Evolutionary conservation across 2,113 vertebrate species (phyloP), one percentile per base, ranked within the genome.

Genomic region (Ameiurus melas): DNA sequence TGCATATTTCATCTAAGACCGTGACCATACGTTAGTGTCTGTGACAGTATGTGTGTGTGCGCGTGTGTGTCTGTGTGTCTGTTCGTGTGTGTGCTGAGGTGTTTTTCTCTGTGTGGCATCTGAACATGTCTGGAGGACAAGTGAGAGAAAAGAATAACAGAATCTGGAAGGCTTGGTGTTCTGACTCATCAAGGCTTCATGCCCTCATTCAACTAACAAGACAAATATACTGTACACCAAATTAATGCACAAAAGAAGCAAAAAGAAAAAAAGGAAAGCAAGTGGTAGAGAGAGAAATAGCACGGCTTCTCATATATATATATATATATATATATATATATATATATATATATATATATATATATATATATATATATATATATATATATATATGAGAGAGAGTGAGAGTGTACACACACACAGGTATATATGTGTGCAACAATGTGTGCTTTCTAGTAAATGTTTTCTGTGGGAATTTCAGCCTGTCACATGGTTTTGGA

Each of bases 161-260:
- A 85, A 89, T 84, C 43, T 84, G 58, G 77, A 85, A 47, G 57
- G 25, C 60, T 79, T 78, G n/a, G 14, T 85, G 58, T 85, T 84
- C 62, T 80, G 77, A n/a, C 75, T 89, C 83, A 89, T 71, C 47
- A 58, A 57, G 84, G 77, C 75, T 81, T 73, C 66, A 57, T 81
- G 77, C 22, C 57, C 77, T 80, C 7, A 55, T 80, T 79, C 27
- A 19, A 17, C 16, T 57, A 30, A 55, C 77, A 33, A 57, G n/a
- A 55, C 2, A 80, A 33, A 19, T 55, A 33, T 30, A n/a, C 1
- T 55, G 20, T 30, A n/a, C 1, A 53, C 47, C 47, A 30, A 79
- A 55, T 55, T 53, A 30, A 2, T 80, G n/a, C n/a, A 17, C 27
- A 53, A 78, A 79, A 79, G 51, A 53, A 19, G n/a, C 39, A 47